Evolutionary conservation across 2,797 vertebrate species (phyloP), one percentile per base, ranked within the genome.

Genomic region (Tarsius wallacei): DNA sequence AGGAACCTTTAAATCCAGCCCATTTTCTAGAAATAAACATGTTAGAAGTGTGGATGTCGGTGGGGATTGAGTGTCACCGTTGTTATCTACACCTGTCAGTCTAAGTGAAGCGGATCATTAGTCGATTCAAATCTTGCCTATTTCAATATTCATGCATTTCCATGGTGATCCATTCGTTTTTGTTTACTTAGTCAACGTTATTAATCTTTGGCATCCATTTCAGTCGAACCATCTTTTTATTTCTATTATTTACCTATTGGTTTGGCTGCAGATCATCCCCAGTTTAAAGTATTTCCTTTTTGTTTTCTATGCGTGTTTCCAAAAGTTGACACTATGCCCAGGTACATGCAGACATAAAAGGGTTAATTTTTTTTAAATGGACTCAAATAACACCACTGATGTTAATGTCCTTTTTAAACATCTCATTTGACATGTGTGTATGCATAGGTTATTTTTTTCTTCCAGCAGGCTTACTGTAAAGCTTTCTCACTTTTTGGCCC

Each of bases 51-150:
- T 96, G 81, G 88, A 55, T 93, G 86, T 89, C 85, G 93, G 85
- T 97, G 94, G 73, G 91, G 97, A 71, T 91, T 53, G 89, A 86
- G 87, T 95, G 96, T 97, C 95, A 91, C 91, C 76, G 91, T 97
- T 96, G 96, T 96, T 97, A 93, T 42, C 97, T 93, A 95, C 97
- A 97, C 98, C 97, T 97, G 97, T 97, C 98, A 97, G 90, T 97
- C 96, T 86, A 68, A 97, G 94, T 82, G 91, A 95, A 87, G 94
- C 96, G 63, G 96, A 76, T 97, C 96, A 89, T 98, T 96, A 96
- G 90, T 96, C 96, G 97, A 94, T 97, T 98, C 97, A 96, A 16
- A 95, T 96, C 96, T 95, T 73, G 96, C 96, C 86, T 92, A 0
- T 96, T 97, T 97, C 96, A 96, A 81, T 97, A 97, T 97, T 96